A percentile compares a stretch with the other conserved stretches of the same genome.
Conservation (phyloP, 1,140 invertebrate species). For the Frieseomelitta varia region DNA sequence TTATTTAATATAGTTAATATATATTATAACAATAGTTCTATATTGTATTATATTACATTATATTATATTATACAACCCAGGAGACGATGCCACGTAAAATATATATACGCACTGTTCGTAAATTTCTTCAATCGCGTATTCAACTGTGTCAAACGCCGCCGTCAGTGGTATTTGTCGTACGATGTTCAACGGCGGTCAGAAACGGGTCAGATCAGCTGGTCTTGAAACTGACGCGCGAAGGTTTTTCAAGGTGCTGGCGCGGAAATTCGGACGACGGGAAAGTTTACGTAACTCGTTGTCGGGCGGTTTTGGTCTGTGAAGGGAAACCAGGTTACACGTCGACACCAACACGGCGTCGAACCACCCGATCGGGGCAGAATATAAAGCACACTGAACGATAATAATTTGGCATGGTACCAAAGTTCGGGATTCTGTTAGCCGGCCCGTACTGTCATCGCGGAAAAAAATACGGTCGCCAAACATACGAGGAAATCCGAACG, state of each 20-base stretch:
- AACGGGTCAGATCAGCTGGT: not conserved
- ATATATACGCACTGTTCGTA: not conserved
- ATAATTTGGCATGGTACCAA: slow-evolving; percentile 72
- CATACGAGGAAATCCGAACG: slow-evolving; percentile 55
- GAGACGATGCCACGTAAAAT: too few species aligned
- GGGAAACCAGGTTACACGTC: slow-evolving; percentile 54
- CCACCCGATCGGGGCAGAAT: slow-evolving; percentile 58
- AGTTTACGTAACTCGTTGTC: slow-evolving; percentile 59
- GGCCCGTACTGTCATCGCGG: slow-evolving; percentile 54
- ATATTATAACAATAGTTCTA: too few species aligned
- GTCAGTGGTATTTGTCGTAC: not conserved
- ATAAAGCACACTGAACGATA: slow-evolving; percentile 63
- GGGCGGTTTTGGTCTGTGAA: not conserved
- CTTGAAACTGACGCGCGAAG: not conserved
- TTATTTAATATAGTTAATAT: too few species aligned
- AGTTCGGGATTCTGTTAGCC: slow-evolving; percentile 69
- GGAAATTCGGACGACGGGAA: slow-evolving; percentile 28
- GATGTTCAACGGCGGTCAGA: not conserved
- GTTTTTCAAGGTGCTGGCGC: slow-evolving; percentile 22
- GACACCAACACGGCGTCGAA: slow-evolving; percentile 27
- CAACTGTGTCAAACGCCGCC: not conserved
- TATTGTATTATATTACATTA: too few species aligned
- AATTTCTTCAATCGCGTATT: not conserved
- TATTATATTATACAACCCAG: too few species aligned
- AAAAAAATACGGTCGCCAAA: slow-evolving; percentile 71